phyloP scores from a whole-genome alignment of 2,113 vertebrate genomes.

The Heterotilapia buettikoferi region DNA sequence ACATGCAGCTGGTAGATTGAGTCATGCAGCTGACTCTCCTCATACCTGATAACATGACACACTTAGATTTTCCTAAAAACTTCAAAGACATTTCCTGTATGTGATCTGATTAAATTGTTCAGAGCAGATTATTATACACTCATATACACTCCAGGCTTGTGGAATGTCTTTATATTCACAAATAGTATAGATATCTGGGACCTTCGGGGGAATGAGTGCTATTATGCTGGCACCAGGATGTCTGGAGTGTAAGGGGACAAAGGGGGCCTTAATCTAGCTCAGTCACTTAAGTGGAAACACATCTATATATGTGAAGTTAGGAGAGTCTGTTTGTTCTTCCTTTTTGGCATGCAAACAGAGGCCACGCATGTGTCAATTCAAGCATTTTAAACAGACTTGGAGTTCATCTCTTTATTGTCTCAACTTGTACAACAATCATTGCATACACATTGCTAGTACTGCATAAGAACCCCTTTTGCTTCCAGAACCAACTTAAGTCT shows the following conservation, averaged over 20 bases:
- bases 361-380: background rate
- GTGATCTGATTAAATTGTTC: rapidly evolving
- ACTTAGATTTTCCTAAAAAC: background rate
- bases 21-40: slow-evolving; percentile 76
- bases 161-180: background rate
- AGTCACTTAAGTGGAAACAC: background rate
- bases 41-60: slow-evolving; percentile 69
- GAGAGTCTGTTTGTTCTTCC: background rate
- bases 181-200: background rate
- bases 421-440: background rate
- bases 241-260: background rate
- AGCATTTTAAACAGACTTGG: background rate
- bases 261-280: rapidly evolving
- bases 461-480: background rate
- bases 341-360: background rate
- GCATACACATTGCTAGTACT: background rate
- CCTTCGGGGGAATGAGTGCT: rapidly evolving
- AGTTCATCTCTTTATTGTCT: background rate
- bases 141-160: background rate
- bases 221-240: background rate
- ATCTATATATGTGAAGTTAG: background rate
- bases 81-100: background rate
- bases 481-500: rapidly evolving
- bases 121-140: background rate
- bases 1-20: slow-evolving; percentile 80